Percentiles rank a stretch among this genome's conserved stretches.
Evolutionary conservation across 2,797 vertebrate genomes (phyloP).

Genomic region (Ctenosaura bakeri): DNA sequence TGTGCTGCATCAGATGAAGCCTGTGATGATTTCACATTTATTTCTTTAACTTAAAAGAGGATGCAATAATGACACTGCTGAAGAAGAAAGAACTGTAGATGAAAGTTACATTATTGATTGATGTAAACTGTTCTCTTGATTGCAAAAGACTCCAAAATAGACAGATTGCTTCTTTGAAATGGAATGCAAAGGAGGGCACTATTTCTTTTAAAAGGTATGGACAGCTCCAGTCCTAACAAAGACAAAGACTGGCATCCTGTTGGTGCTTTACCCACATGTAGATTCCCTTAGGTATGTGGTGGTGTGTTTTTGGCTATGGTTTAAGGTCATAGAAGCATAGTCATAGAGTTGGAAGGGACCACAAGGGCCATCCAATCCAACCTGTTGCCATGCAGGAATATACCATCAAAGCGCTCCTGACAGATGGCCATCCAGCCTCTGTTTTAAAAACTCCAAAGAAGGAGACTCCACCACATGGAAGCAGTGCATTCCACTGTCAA

Average conservation of each 20-base stretch:
- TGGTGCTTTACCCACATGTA: no score
- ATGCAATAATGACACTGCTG: conserved; percentile 66
- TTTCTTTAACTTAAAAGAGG: conserved; percentile 69
- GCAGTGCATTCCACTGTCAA: no score
- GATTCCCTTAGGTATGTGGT: no score
- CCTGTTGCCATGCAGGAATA: no score
- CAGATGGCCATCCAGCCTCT: no score
- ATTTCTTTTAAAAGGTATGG: conserved; percentile 19
- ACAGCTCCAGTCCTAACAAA: conserved; percentile 6
- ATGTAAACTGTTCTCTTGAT: conserved; percentile 52
- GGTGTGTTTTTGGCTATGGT: no score
- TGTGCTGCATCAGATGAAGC: conserved; percentile 70
- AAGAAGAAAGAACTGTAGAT: conserved; percentile 24
- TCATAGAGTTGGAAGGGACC: no score
- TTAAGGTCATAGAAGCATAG: no score
- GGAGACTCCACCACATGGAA: no score
- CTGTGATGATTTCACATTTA: conserved; percentile 72
- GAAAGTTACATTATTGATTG: conserved; percentile 60
- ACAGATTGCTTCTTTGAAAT: conserved; percentile 17
- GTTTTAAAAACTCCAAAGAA: no score
- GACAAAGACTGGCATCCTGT: background rate
- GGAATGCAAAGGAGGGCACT: conserved; percentile 10
- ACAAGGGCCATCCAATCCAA: no score
- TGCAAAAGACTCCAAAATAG: conserved; percentile 31
- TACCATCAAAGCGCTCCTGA: no score